These are phyloP conservation scores for Muscina levida DNA, from an alignment of 2,888 invertebrate genomes.

Conservation along the genomic window DNA sequence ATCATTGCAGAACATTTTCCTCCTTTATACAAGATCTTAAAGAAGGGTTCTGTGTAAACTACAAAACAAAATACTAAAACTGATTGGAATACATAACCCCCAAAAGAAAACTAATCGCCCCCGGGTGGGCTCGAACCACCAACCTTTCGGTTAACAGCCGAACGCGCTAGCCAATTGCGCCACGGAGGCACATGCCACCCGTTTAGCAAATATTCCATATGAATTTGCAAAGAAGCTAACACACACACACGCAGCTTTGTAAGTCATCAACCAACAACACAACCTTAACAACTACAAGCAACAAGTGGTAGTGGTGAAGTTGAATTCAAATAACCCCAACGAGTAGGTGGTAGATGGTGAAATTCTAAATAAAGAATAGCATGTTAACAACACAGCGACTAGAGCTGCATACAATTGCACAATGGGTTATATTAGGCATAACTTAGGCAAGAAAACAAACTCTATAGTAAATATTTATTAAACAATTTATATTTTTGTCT, in stretches of 20 bases:
- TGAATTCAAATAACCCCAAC: slow-evolving; percentile 11
- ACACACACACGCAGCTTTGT: background rate
- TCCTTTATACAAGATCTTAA: too few relatives aligned
- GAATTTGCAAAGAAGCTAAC: background rate
- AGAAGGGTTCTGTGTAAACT: too few relatives aligned
- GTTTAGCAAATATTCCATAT: too few relatives aligned
- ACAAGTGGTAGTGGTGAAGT: slow-evolving; percentile 29
- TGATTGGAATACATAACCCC: too few relatives aligned
- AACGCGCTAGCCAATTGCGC: slow-evolving; percentile 98
- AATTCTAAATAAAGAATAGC: slow-evolving; percentile 8
- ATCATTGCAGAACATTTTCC: too few relatives aligned
- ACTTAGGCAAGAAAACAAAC: too few relatives aligned
- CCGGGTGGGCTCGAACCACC: slow-evolving; percentile 99
- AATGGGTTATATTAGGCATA: background rate
- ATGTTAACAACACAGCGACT: background rate
- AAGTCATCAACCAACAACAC: background rate
- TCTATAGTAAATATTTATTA: too few relatives aligned
- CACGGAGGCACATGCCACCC: slow-evolving; percentile 82
- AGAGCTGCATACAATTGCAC: background rate
- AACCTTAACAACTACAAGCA: background rate
- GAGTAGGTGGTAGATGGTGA: background rate
- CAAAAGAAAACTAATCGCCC: too few relatives aligned
- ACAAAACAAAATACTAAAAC: too few relatives aligned
- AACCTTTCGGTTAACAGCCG: slow-evolving; percentile 99
- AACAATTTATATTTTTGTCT: too few relatives aligned